These are phyloP conservation scores for Malurus elegans DNA, from an alignment of 2,113 vertebrate species.

Conservation along the genomic window DNA sequence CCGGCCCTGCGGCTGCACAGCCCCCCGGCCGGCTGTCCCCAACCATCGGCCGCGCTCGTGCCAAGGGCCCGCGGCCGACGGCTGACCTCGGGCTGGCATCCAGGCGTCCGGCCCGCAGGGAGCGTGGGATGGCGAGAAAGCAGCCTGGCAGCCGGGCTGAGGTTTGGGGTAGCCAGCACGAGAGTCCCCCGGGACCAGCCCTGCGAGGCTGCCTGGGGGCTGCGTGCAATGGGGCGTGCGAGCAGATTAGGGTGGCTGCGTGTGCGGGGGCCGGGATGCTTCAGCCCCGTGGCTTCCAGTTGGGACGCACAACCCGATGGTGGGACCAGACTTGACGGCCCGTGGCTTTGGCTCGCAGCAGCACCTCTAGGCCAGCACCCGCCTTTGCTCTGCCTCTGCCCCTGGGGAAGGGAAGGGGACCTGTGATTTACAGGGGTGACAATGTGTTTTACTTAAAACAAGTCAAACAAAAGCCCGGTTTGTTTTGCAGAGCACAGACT, in stretches of 20 bases:
- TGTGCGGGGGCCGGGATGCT: accelerated
- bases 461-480: constrained; percentile 52
- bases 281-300: accelerated
- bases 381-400: neutral
- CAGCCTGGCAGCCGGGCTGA: neutral
- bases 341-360: neutral
- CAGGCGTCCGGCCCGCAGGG: neutral
- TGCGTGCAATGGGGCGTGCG: accelerated
- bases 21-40: neutral
- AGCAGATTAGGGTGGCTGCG: neutral
- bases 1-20: neutral
- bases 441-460: constrained; percentile 28
- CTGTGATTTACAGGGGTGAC: constrained; percentile 19
- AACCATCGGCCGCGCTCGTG: neutral
- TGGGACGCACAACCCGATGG: accelerated
- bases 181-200: accelerated
- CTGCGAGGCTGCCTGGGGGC: neutral
- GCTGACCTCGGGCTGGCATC: neutral
- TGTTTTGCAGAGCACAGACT: neutral
- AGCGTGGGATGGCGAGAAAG: neutral
- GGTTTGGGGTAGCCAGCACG: neutral
- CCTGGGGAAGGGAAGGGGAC: neutral
- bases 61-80: neutral
- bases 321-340: neutral
- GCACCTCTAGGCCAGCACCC: neutral